Evolutionary conservation across 2,797 vertebrate species (phyloP).

Genomic region (Myotis planiceps): DNA sequence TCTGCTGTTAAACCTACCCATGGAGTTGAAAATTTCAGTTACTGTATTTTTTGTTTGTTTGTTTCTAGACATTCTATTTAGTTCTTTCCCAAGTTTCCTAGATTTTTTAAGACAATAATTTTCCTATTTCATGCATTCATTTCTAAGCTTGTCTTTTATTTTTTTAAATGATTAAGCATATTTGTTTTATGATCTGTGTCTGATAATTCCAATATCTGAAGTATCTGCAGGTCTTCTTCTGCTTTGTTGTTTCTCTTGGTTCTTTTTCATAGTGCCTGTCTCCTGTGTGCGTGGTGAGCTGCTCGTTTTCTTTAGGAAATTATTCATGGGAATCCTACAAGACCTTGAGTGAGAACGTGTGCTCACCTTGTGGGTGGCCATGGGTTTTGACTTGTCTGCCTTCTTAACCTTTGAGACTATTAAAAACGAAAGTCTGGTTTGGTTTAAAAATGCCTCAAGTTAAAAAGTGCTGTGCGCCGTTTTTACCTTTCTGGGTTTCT

Average conservation of each 20-base stretch:
- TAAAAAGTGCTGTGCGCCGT: not conserved
- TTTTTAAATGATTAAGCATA: not conserved
- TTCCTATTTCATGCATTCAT: not conserved
- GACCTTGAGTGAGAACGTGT: not conserved
- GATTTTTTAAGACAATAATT: not conserved
- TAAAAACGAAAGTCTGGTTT: not conserved
- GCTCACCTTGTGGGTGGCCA: not conserved
- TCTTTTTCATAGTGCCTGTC: not conserved
- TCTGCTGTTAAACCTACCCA: not conserved
- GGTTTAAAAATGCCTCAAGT: not conserved
- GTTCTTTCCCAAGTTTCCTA: not conserved
- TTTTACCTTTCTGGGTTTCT: not conserved
- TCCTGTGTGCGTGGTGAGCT: not conserved
- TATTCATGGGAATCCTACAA: not conserved
- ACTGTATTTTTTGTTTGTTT: not conserved
- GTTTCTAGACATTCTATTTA: conserved; percentile 18
- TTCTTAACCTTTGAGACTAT: not conserved
- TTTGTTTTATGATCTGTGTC: not conserved
- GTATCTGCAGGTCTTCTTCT: not conserved
- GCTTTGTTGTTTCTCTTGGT: not conserved
- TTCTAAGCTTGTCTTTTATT: conserved; percentile 16
- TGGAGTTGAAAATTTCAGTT: conserved; percentile 32
- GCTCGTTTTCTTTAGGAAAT: not conserved
- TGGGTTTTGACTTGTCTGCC: not conserved
- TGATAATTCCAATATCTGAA: not conserved